Percentiles rank a stretch among this genome's conserved stretches.
phyloP scores from a whole-genome alignment of 2,888 invertebrate species.

The Leucania comma region DNA sequence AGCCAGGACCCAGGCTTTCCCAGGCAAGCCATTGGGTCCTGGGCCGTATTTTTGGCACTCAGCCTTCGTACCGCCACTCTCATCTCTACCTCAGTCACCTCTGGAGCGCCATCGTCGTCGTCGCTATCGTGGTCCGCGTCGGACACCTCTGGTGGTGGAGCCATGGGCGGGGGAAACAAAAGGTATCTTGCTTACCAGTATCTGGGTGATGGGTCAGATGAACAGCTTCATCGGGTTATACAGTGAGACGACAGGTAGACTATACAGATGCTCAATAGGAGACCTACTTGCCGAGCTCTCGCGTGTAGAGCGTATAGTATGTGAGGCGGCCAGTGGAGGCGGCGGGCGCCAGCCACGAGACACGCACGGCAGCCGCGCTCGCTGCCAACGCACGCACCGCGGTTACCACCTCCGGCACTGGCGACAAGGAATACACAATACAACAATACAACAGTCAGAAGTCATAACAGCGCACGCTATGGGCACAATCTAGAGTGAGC shows the following conservation, averaged over 20 bases:
- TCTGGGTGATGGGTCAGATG: not conserved
- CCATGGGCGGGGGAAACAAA: no score
- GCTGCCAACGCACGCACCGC: slow-evolving; percentile 94
- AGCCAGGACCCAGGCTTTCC: no score
- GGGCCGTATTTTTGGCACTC: no score
- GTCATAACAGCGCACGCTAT: not conserved
- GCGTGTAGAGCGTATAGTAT: slow-evolving; percentile 94
- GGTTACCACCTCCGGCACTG: slow-evolving; percentile 95
- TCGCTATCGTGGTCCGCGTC: no score
- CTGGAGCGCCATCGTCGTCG: no score
- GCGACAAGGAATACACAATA: slow-evolving; percentile 1
- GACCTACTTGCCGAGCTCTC: slow-evolving; percentile 92
- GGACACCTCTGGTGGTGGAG: no score
- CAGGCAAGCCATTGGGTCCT: no score
- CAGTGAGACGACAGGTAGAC: not conserved
- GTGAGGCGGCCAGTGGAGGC: slow-evolving; percentile 94
- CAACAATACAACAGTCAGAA: not conserved
- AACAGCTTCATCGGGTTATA: not conserved
- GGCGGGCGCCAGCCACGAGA: slow-evolving; percentile 95
- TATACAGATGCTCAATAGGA: not conserved
- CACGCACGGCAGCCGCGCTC: slow-evolving; percentile 94
- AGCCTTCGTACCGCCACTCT: no score
- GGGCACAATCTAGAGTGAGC: not conserved
- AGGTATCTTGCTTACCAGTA: no score
- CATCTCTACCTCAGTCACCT: no score